Conservation (phyloP, 2,797 vertebrate species). For the Pseudochirops cupreus region DNA sequence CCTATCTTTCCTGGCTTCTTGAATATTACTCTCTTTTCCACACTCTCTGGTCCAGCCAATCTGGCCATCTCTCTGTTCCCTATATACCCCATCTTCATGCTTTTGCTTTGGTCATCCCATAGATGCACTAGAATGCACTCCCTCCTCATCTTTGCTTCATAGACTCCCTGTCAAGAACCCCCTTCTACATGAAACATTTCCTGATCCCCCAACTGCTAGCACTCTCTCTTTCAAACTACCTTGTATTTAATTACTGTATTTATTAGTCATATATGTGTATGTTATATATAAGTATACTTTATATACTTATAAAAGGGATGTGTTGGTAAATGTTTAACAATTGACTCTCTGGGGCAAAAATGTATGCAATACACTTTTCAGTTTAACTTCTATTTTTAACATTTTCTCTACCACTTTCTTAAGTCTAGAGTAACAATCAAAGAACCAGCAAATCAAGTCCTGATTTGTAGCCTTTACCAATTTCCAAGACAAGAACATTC, state of each 20-base stretch:
- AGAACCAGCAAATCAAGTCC: background rate
- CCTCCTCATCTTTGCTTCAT: background rate
- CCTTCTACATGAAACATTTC: background rate
- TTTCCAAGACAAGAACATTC: background rate
- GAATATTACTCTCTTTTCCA: background rate
- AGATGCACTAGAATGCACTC: background rate
- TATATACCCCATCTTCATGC: background rate
- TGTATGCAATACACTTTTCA: background rate
- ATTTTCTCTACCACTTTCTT: background rate
- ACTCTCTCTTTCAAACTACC: background rate
- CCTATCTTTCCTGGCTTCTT: background rate
- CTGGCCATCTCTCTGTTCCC: background rate
- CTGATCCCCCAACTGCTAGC: background rate
- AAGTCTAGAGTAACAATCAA: background rate
- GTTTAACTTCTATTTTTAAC: background rate
- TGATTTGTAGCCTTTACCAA: background rate
- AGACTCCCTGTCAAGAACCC: background rate
- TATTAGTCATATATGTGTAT: background rate
- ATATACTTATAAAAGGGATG: background rate
- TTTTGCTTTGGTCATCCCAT: background rate
- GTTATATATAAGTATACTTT: background rate
- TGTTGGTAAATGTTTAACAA: background rate
- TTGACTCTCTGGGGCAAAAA: background rate
- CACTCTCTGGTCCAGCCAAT: background rate
- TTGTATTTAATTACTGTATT: background rate